Evolutionary conservation across 2,888 invertebrate species (phyloP), one percentile per base, ranked within the genome.

Genomic region (Lasioglossum zephyrum): DNA sequence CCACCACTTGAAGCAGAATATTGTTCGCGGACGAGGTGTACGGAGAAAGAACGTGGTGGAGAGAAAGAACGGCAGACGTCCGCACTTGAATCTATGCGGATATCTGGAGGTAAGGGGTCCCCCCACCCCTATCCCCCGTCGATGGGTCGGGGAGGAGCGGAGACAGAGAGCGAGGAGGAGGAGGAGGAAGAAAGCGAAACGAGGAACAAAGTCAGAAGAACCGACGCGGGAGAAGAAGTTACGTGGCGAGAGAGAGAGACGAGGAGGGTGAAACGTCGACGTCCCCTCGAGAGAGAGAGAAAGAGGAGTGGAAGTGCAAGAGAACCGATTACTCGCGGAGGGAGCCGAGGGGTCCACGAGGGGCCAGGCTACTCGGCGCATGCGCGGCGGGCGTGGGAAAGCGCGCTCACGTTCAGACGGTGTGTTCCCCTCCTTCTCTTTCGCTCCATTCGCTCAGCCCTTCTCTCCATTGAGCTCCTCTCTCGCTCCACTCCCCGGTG

Each of bases 311-410:
- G 81, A 85, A 83, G 89, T 69, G 82, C 88, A 82, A 83, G 84
- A 81, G 87, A 78, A 85, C 86, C 88, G 91, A 91, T 90, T 90
- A 89, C 90, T 69, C 70, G 74, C 82, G 85, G 78, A 81, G 86
- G 86, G 88, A 84, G 79, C 73, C 82, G 83, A 87, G 87, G 86
- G 81, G 84, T 44, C 76, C 77, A 75, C 85, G 85, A 86, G 87
- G 87, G 87, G 82, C 69, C 77, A 78, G 82, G 85, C 87, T 86
- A 76, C 63, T n/a, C 84, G 88, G 93, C 93, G 94, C 94, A 93
- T 93, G 94, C 93, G 94, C 93, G 87, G 81, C 90, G 89, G 93
- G 92, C 94, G 94, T 94, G 94, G 94, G 94, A 94, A 94, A 94
- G 94, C 88, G 88, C 92, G 93, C 92, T 92, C 92, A 90, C 90